These are phyloP conservation scores for Columbina picui DNA, from an alignment of 2,113 vertebrate genomes.

Conservation along the genomic window DNA sequence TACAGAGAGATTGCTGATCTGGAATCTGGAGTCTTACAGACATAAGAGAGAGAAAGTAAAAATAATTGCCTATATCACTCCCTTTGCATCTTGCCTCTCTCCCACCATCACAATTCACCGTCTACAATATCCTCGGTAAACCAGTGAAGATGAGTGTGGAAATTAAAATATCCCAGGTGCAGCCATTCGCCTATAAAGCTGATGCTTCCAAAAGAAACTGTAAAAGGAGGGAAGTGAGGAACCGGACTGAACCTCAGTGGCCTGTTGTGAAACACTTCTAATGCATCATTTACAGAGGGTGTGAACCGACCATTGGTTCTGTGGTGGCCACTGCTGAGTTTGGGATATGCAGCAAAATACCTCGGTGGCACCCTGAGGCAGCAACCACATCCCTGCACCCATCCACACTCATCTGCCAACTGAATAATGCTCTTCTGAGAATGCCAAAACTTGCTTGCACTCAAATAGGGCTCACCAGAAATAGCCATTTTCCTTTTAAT, in stretches of 20 bases:
- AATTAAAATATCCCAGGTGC: neutral
- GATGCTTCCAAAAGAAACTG: neutral
- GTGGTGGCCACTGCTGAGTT: neutral
- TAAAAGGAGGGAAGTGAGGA: neutral
- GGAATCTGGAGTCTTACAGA: neutral
- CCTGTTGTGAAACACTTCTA: neutral
- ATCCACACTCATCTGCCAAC: neutral
- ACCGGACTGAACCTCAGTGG: neutral
- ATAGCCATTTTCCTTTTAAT: neutral
- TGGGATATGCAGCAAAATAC: neutral
- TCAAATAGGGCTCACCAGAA: neutral
- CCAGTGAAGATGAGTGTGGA: neutral
- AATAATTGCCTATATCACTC: constrained; percentile 14
- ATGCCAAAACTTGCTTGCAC: neutral
- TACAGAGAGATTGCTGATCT: neutral
- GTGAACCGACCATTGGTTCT: neutral
- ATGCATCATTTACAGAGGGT: neutral
- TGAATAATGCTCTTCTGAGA: neutral
- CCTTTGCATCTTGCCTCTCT: neutral
- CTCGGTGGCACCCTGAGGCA: neutral
- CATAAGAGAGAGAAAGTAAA: neutral
- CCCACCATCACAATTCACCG: neutral
- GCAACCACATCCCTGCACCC: neutral
- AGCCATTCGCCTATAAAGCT: neutral
- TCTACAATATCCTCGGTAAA: neutral